A percentile compares a stretch with the other conserved stretches of the same genome.
phyloP scores from a whole-genome alignment of 2,797 vertebrate species.

The Myotis planiceps region DNA sequence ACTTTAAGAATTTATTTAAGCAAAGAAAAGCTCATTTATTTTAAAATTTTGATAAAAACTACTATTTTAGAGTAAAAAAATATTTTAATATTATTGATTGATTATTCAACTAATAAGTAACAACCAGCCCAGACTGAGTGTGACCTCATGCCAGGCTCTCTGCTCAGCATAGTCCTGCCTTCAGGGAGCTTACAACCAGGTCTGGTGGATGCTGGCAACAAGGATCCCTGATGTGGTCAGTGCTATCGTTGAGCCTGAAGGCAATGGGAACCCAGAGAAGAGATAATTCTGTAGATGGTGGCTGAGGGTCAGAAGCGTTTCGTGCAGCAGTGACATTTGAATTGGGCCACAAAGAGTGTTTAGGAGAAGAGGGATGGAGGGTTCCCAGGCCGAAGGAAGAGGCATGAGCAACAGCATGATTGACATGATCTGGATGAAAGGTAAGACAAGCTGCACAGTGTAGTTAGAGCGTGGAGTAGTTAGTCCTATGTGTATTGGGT shows the following conservation, averaged over 20 bases:
- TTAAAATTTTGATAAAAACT: conserved; percentile 27
- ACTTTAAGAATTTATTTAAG: conserved; percentile 42
- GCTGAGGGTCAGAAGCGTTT: neutral
- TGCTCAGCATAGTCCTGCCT: neutral
- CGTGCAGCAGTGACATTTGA: neutral
- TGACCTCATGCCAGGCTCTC: neutral
- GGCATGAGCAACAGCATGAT: neutral
- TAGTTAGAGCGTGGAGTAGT: neutral
- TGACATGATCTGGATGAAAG: neutral
- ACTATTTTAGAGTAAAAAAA: conserved; percentile 24
- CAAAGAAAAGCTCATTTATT: conserved; percentile 47
- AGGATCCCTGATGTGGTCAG: neutral
- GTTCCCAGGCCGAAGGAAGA: neutral
- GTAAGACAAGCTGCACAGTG: neutral
- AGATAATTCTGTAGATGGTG: neutral
- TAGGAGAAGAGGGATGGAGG: neutral
- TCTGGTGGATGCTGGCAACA: neutral
- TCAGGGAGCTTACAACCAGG: neutral
- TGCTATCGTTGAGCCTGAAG: neutral
- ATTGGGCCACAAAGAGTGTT: neutral
- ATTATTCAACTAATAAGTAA: neutral
- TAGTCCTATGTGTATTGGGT: neutral
- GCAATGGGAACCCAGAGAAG: neutral
- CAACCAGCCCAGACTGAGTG: neutral
- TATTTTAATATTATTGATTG: neutral